phyloP scores from a whole-genome alignment of 2,113 vertebrate species.

The Epinephelus lanceolatus region DNA sequence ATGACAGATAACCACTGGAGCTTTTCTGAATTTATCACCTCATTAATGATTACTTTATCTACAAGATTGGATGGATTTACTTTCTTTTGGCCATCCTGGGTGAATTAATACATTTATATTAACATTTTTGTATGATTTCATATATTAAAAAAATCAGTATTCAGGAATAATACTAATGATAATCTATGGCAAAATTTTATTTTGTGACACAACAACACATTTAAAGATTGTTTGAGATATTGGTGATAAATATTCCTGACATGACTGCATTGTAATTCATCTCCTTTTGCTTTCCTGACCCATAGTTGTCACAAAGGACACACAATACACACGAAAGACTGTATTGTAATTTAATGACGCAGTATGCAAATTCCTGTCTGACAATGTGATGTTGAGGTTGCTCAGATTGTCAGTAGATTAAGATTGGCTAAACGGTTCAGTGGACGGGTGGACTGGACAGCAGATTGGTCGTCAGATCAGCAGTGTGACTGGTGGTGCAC shows the following conservation, averaged over 20 bases:
- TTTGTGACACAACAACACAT: background rate
- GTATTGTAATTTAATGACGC: conserved; percentile 43
- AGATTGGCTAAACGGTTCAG: conserved; percentile 52
- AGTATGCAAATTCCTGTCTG: conserved; percentile 18
- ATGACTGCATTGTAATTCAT: background rate
- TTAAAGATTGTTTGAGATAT: background rate
- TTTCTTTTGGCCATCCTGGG: background rate
- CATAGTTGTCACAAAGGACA: background rate
- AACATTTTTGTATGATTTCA: background rate
- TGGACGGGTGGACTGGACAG: conserved; percentile 41
- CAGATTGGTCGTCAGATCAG: conserved; percentile 61
- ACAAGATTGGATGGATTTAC: background rate
- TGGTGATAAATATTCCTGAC: background rate
- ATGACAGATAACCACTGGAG: too few relatives aligned
- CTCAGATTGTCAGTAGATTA: conserved; percentile 31
- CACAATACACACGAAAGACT: background rate
- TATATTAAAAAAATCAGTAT: too few relatives aligned
- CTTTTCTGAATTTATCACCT: background rate
- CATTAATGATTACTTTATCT: background rate
- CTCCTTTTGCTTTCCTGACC: background rate
- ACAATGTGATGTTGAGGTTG: conserved; percentile 33
- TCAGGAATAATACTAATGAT: too few relatives aligned
- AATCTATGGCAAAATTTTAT: too few relatives aligned
- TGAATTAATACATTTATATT: background rate
- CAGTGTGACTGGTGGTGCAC: conserved; percentile 52